Base-by-base conservation (phyloP, 1,140 invertebrate species). In the Octopus bimaculoides region DNA sequence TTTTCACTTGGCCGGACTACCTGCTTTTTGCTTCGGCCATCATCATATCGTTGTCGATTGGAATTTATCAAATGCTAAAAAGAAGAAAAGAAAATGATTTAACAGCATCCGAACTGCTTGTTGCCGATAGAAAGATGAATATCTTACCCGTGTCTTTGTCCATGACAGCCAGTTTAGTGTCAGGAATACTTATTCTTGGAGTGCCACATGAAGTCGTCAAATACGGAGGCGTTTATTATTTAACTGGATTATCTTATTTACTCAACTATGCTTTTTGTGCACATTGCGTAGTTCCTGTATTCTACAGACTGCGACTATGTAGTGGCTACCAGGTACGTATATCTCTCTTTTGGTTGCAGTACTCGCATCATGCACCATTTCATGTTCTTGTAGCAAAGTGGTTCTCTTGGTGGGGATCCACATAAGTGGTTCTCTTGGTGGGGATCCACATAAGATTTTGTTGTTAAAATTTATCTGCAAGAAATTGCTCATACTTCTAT, bases 161-260 rank as follows among this genome's bases (percentile, higher is more conserved):
- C 56, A 77, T 89, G 74, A 83, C 89, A 73, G 86, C 89, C 89
- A 96, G 94, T 90, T 96, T 96, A 87, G 93, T 97, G 86, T 97
- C 95, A 0, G 95, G 95, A 66, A 94, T 97, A 53, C 95, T 95
- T 6, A 93, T 98, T 80, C 90, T 97, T 9, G 96, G 96, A 41
- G 95, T 94, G 8, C 95, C 96, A 4, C 93, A 95, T 0, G 96
- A 97, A 90, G 94, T 96, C 81, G 97, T 96, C 78, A 82, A 84
- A 17, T 84, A 85, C 81, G 86, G 88, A 0, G 85, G 86, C 10
- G 81, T 85, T 76, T 89, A 88, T 78, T 84, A 83, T 82, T 73
- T 87, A 78, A 83, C 87, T 14, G 82, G 82, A 0, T 80, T 90
- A 54, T 84, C 85, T 4, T 87, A 87, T 80, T 77, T 85, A 12